Percentiles rank a stretch among this genome's conserved stretches.
Evolutionary conservation across 1,140 invertebrate species (phyloP).

Genomic region (Tetranychus cinnabarinus): DNA sequence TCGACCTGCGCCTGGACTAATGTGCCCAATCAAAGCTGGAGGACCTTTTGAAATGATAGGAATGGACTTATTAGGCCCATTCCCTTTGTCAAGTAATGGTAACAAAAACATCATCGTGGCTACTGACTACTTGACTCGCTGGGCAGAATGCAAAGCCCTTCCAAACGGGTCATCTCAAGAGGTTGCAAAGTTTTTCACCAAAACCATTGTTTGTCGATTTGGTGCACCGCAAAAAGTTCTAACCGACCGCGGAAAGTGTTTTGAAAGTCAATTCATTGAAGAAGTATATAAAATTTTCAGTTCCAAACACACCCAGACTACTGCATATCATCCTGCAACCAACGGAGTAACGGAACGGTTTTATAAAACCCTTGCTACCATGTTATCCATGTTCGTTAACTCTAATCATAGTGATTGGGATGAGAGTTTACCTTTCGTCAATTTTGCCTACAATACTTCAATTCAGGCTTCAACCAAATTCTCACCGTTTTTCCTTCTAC

Average conservation of each 20-base stretch:
- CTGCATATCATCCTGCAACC: conserved; percentile 10
- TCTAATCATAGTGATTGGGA: conserved; percentile 16
- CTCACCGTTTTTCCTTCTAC: conserved; percentile 13
- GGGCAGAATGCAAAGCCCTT: conserved; percentile 9
- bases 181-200: conserved; percentile 12
- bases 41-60: conserved; percentile 12
- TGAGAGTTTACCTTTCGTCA: conserved; percentile 11
- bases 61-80: conserved; percentile 12
- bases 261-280: conserved; percentile 1
- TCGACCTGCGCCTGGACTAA: not conserved
- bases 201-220: conserved; percentile 18
- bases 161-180: not conserved
- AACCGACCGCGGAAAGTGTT: not conserved
- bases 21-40: conserved; percentile 3
- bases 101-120: conserved; percentile 15
- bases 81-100: conserved; percentile 9
- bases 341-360: conserved; percentile 14
- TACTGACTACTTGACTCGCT: conserved; percentile 16
- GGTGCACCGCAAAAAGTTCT: conserved; percentile 18
- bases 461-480: conserved; percentile 12
- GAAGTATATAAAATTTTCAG: not conserved
- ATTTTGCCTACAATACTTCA: conserved; percentile 6
- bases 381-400: conserved; percentile 15
- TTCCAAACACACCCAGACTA: conserved; percentile 11
- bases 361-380: conserved; percentile 13